These are phyloP conservation scores for Apis mellifera DNA, from an alignment of 1,140 invertebrate species.

Conservation along the genomic window Amel_HAv3.1 CM009941.2:9572001-9572500, in stretches of 20 bases:
- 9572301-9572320: not conserved
- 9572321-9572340: slow-evolving; percentile 13
- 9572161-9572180: too few relatives aligned
- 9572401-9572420: not conserved
- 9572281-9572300: slow-evolving; percentile 3
- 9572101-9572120: too few relatives aligned
- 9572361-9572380: not conserved
- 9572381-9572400: slow-evolving; percentile 26
- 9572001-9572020: not conserved
- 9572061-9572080: not conserved
- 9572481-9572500: not conserved
- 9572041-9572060: not conserved
- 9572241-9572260: not conserved
- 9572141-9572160: too few relatives aligned
- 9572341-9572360: not conserved
- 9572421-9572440: slow-evolving; percentile 2
- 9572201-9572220: not conserved
- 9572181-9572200: too few relatives aligned
- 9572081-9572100: not conserved
- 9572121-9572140: too few relatives aligned
- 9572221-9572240: not conserved
- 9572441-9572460: slow-evolving; percentile 3
- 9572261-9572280: not conserved
- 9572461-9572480: not conserved
- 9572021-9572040: not conserved